Evolutionary conservation across 1,140 invertebrate species (phyloP).

Genomic region (Aleiodes sp.): DNA sequence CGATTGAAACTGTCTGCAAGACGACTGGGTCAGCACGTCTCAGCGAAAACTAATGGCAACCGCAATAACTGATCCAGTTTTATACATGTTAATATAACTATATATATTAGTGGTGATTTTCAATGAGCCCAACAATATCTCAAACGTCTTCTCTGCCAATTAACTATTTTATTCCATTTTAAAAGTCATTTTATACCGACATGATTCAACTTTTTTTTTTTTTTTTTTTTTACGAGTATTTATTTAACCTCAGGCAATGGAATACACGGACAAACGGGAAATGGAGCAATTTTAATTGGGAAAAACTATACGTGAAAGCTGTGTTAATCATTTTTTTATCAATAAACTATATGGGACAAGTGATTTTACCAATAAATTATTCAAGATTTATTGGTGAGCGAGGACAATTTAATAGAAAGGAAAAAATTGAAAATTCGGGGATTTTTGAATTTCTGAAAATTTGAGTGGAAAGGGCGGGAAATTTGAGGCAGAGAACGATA

Average conservation of each 20-base stretch:
- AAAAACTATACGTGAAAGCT: conserved; percentile 14
- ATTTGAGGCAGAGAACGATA: no score
- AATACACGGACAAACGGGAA: not conserved
- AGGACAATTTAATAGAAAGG: no score
- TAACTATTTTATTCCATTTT: not conserved
- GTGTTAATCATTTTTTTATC: not conserved
- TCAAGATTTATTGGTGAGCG: not conserved
- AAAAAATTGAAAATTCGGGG: no score
- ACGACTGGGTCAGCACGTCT: conserved; percentile 10
- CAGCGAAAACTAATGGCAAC: not conserved
- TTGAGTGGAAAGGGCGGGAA: no score
- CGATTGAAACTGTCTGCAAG: no score
- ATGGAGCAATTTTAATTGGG: conserved; percentile 20
- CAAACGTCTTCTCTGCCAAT: not conserved
- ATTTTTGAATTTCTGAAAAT: no score
- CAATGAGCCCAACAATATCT: not conserved
- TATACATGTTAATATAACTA: not conserved
- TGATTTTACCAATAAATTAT: conserved; percentile 7
- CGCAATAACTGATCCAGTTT: not conserved
- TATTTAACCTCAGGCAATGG: not conserved
- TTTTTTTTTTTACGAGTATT: not conserved
- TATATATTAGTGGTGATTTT: not conserved
- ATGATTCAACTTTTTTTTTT: not conserved
- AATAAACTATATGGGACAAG: not conserved
- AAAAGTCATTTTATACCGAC: no score